Percentiles rank a stretch among this genome's conserved stretches.
Evolutionary conservation across 2,113 vertebrate species (phyloP).

Genomic region (Phodopus roborovskii): DNA sequence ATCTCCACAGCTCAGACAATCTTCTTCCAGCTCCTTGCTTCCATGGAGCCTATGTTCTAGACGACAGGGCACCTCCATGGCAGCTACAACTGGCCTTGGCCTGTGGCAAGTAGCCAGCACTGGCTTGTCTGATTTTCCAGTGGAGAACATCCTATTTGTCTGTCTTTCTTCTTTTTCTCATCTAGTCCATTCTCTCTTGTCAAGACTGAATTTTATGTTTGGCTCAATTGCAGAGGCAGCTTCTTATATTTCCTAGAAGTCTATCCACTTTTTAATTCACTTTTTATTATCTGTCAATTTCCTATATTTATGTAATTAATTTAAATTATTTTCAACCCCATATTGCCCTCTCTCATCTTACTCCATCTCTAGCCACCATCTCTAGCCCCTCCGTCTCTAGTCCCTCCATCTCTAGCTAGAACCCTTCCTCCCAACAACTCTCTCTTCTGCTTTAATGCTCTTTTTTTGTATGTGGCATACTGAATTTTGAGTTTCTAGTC

Average conservation of each 20-base stretch:
- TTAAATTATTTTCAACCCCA: not conserved
- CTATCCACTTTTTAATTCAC: not conserved
- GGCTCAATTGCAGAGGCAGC: not conserved
- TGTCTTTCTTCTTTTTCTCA: too few relatives aligned
- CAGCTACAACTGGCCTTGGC: not conserved
- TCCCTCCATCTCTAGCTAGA: not conserved
- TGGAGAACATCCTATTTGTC: not conserved
- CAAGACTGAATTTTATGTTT: not conserved
- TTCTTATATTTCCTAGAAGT: not conserved
- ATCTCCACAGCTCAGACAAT: not conserved
- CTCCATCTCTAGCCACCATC: too few relatives aligned
- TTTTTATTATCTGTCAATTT: not conserved
- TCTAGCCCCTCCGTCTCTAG: too few relatives aligned
- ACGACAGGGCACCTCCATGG: not conserved
- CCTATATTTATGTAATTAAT: not conserved
- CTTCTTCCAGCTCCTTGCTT: not conserved
- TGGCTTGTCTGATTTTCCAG: not conserved
- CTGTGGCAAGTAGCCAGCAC: not conserved
- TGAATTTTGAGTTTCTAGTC: not conserved
- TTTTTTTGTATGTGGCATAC: not conserved
- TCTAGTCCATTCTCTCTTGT: too few relatives aligned
- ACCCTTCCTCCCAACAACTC: not conserved
- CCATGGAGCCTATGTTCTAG: not conserved
- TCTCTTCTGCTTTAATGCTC: not conserved
- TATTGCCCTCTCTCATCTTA: not conserved